Base-by-base conservation (phyloP, 2,113 vertebrate species). In the Opisthocomus hoazin region DNA sequence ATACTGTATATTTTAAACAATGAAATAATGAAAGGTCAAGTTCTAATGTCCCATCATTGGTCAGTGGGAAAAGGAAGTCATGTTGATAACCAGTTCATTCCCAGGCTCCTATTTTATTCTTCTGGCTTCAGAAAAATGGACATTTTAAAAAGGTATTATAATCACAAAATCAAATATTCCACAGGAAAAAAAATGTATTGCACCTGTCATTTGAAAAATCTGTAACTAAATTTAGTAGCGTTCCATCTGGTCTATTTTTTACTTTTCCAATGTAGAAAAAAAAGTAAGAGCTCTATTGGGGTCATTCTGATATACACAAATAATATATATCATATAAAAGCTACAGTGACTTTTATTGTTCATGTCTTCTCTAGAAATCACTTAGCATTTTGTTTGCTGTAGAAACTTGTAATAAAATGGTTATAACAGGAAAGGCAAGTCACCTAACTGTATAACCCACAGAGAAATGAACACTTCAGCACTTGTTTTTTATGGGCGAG, bases 401-500 rank as follows among this genome's bases (percentile, higher is more conserved):
- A 94, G 48, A 95, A 95, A 82, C 29, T 89, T 95, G 37, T 70
- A 96, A 92, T 96, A 93, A 97, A 97, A 95, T 81, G 43, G 24
- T 80, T 84, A 87, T 91, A 89, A 70, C 46, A 93, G 75, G 51
- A 94, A 94, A 95, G 89, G 46, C 34, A 93, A 96, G 85, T 65
- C 63, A 84, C 50, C 71, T 82, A 63, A 46, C 64, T 57, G 9
- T 95, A 74, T 81, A 92, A 80, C 65, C 75, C 71, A 92, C 21
- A 80, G 84, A 96, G 89, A 98, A 98, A 97, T 86, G 94, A 95
- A 77, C 48, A 93, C 64, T 93, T 97, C 87, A 97, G 80, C 86
- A 95, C 91, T 97, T 94, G 91, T 83, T 96, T 97, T 98, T 97
- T 96, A 97, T 94, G 63, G 54, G 68, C 58, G 95, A 94, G 76